Evolutionary conservation across 2,113 vertebrate species (phyloP), one percentile per base, ranked within the genome.

Genomic region (Poecilia latipinna): DNA sequence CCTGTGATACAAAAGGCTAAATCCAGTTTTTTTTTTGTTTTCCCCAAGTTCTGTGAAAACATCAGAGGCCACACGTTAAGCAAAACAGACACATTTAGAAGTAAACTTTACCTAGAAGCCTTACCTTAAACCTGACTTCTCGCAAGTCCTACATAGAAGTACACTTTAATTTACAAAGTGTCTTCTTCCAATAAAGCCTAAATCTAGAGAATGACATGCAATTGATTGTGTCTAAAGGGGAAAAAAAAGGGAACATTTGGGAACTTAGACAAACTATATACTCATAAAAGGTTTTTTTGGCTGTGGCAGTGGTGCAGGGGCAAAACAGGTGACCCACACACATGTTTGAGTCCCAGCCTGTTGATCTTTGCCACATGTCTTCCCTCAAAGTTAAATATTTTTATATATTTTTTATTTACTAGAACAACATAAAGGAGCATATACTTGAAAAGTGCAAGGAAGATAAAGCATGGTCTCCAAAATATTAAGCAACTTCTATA

Each of bases 111-210:
- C 60, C 81, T 65, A 69, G 61, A 79, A 73, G 74, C 65, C 51
- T 65, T 75, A 77, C 85, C 78, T 79, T 42, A 69, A 73, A 82
- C 63, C 80, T 90, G 90, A 92, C 88, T 87, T 89, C 77, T 86
- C 66, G 62, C 72, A 74, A 80, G 80, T 82, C 85, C 80, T 83
- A 86, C 66, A 70, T 75, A 76, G 81, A 85, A 84, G 85, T 85
- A 87, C 82, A 88, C 75, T 92, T 88, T 83, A 86, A 72, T 48
- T 86, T 75, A 86, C 89, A 84, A 70, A 80, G 67, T 88, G 84
- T 85, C 7, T 90, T 85, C 75, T 70, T 65, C 60, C 39, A 79
- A 32, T 79, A 87, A 85, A 79, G 44, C 4, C 4, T 19, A 48
- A 19, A 48, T 19, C 17, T 19, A 48, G 1, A 48, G 44, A 68